Evolutionary conservation across 2,113 vertebrate genomes (phyloP), one percentile per base, ranked within the genome.

Genomic region (Corythaeola cristata): DNA sequence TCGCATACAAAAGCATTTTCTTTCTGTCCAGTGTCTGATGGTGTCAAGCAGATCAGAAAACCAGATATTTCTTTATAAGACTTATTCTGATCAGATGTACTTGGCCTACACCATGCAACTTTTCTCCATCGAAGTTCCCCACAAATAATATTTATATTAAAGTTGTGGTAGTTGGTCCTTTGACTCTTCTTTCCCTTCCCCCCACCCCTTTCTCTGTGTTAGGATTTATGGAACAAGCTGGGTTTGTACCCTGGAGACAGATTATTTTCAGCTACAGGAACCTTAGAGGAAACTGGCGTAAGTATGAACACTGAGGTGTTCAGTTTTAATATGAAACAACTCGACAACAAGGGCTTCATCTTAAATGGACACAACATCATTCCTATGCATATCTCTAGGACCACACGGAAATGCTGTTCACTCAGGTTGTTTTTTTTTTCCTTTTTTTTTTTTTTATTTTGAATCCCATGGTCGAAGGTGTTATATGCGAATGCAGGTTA

Each of bases 371-470:
- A 17, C 16, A 49, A 37, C 24, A 4, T 62, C 63, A 52, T 35
- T 47, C 45, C 37, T 15, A 4, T 7, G 9, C 30, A 9, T 27
- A 8, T 44, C 53, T 64, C 28, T 4, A 55, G 75, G 45, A 66
- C 8, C 6, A 9, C 7, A 1, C 2, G 12, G 56, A 78, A 85
- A 23, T 16, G 11, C 5, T 1, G 0, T 55, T 89, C 26, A 6
- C 12, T 44, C 47, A 14, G 14, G 3, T 3, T 7, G 22, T 20
- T 69, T 28, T 62, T 9, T 10, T n/a, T 47, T 22, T 12, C 41
- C 41, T 13, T 20, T 6, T 55, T 55, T 73, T 44, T 13, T 20
- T 6, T 55, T 55, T 73, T 44, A 5, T 49, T 78, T 62, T 32
- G 8, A 26, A 68, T 75, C 21, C 27, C 11, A 1, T 19, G 21